Conservation (phyloP, 2,113 vertebrate genomes). For the Lepus timidus region DNA sequence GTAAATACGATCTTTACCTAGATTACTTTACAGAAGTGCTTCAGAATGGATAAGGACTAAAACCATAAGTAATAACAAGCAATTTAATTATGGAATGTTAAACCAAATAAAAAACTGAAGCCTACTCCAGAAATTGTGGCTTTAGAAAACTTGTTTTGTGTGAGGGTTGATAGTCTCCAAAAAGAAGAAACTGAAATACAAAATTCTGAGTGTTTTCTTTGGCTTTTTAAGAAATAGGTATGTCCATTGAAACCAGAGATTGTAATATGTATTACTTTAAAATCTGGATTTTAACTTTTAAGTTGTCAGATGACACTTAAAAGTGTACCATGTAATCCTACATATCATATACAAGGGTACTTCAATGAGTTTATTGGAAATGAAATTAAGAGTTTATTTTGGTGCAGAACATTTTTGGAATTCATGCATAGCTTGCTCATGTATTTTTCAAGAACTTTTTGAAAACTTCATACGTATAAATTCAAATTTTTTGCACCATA, state of each 20-base stretch:
- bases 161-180: background rate
- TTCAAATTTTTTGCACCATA: no score
- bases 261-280: background rate
- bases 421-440: no score
- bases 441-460: no score
- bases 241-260: background rate
- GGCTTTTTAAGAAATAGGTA: background rate
- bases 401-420: no score
- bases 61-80: conserved; percentile 18
- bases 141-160: background rate
- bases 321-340: background rate
- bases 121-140: conserved; percentile 19
- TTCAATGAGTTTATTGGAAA: no score
- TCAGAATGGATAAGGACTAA: background rate
- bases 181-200: conserved; percentile 36
- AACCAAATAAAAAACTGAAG: conserved; percentile 42
- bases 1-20: background rate
- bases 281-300: conserved; percentile 54
- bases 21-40: background rate
- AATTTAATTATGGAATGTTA: conserved; percentile 5
- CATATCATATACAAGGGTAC: background rate
- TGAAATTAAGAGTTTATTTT: no score
- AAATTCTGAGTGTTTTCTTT: conserved; percentile 51
- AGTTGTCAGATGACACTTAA: conserved; percentile 10
- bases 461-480: no score